These are phyloP conservation scores for Acrobasis repandana DNA, from an alignment of 2,888 invertebrate genomes.

Conservation along the genomic window DNA sequence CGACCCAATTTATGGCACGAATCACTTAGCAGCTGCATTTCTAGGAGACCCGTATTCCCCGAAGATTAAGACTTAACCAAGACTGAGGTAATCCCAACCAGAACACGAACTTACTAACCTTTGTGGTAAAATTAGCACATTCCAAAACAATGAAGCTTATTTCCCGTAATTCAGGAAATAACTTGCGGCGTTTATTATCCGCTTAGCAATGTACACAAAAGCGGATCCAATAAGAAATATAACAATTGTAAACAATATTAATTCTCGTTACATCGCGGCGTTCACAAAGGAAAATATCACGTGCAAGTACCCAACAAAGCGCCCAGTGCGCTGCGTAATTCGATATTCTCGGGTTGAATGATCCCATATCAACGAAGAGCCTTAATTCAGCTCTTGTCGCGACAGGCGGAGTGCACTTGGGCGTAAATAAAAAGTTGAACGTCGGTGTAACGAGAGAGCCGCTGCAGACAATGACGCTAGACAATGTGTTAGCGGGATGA, in stretches of 20 bases:
- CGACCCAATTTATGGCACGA: slow-evolving; percentile 33
- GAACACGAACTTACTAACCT: slow-evolving; percentile 20
- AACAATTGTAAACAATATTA: slow-evolving; percentile 22
- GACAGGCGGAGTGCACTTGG: slow-evolving; percentile 78
- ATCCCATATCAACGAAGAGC: slow-evolving; percentile 80
- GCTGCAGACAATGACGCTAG: slow-evolving; percentile 74
- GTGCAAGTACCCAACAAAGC: slow-evolving; percentile 78
- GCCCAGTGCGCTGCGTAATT: slow-evolving; percentile 76
- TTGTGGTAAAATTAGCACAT: slow-evolving; percentile 21
- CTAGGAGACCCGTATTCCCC: slow-evolving; percentile 39
- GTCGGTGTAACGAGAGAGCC: slow-evolving; percentile 69
- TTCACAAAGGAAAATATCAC: slow-evolving; percentile 71
- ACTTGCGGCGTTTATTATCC: neutral
- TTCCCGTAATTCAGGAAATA: neutral
- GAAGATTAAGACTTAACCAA: slow-evolving; percentile 20
- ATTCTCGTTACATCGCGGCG: slow-evolving; percentile 29
- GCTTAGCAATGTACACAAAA: slow-evolving; percentile 2
- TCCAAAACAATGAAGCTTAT: neutral
- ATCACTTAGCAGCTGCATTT: slow-evolving; percentile 35
- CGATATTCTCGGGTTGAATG: slow-evolving; percentile 80
- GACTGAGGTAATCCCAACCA: slow-evolving; percentile 20
- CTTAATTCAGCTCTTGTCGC: slow-evolving; percentile 78
- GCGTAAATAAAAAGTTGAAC: slow-evolving; percentile 82
- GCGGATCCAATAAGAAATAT: slow-evolving; percentile 6
- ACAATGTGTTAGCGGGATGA: slow-evolving; percentile 77